These are phyloP conservation scores for Perizoma affinitatum DNA, from an alignment of 2,888 invertebrate genomes.

Conservation along the genomic window DNA sequence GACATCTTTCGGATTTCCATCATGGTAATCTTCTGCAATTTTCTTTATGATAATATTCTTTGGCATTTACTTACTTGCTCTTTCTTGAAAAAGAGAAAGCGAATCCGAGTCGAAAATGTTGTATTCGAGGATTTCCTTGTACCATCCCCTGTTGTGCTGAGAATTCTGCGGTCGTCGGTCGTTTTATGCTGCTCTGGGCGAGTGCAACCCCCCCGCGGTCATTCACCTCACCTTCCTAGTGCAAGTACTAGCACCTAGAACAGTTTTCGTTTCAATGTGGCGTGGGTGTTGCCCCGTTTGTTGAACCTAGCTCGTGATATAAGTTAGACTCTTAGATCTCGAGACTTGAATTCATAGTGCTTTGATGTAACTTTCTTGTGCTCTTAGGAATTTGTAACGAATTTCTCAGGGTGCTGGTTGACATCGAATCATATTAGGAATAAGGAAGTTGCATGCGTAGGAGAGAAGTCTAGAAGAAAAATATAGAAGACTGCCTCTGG, in stretches of 20 bases:
- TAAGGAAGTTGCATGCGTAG: too few relatives aligned
- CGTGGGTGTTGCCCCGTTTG: constrained; percentile 62
- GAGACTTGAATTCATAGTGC: constrained; percentile 22
- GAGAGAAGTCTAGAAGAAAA: too few relatives aligned
- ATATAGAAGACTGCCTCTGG: too few relatives aligned
- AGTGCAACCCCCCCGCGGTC: constrained; percentile 67
- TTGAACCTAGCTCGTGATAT: constrained; percentile 43
- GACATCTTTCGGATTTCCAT: neutral
- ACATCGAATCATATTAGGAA: too few relatives aligned
- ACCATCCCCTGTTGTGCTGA: constrained; percentile 47
- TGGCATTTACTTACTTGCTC: neutral
- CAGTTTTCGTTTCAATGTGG: constrained; percentile 63
- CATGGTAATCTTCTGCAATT: constrained; percentile 19
- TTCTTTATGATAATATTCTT: constrained; percentile 13
- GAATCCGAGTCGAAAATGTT: constrained; percentile 25
- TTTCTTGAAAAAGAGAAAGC: constrained; percentile 17
- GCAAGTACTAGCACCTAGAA: constrained; percentile 43
- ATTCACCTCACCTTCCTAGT: constrained; percentile 64
- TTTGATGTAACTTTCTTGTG: constrained; percentile 25
- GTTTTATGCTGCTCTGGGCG: constrained; percentile 66
- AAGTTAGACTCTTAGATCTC: constrained; percentile 25
- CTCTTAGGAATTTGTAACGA: constrained; percentile 12
- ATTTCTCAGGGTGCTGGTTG: neutral
- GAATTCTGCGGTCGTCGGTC: constrained; percentile 60
- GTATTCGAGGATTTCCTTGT: constrained; percentile 35